These are phyloP conservation scores for Brachionus paranguensis DNA, from an alignment of 1,140 invertebrate genomes.

Conservation along the genomic window DNA sequence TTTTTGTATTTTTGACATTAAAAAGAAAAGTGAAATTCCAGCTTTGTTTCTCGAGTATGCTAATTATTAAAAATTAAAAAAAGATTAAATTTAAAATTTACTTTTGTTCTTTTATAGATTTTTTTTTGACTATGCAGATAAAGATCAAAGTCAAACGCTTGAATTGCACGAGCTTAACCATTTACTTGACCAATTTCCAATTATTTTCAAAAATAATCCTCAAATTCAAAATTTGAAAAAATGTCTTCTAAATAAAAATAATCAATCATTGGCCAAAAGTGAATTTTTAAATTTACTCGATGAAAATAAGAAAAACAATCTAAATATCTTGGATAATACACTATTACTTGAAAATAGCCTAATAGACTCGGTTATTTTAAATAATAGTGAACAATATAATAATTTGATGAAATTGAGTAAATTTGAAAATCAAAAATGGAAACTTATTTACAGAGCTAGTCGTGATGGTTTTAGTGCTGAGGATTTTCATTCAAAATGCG, in stretches of 20 bases:
- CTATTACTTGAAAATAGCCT: not conserved
- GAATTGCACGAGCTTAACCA: not conserved
- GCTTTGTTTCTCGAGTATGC: not conserved
- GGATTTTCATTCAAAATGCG: slow-evolving; percentile 42
- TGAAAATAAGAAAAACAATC: not conserved
- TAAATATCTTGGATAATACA: not conserved
- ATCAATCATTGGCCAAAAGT: not conserved
- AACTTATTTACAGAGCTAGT: slow-evolving; percentile 41
- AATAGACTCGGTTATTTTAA: not conserved
- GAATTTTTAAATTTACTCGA: slow-evolving; percentile 5
- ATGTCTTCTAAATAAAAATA: not conserved
- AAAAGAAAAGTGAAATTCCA: not conserved
- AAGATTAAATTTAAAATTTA: too few species aligned
- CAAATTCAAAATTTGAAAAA: not conserved
- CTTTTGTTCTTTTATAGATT: too few species aligned
- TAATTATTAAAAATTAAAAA: too few species aligned
- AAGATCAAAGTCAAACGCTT: not conserved
- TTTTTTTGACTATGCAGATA: slow-evolving; percentile 20
- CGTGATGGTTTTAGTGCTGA: slow-evolving; percentile 41
- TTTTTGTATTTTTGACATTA: not conserved
- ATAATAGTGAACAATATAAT: not conserved
- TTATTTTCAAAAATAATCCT: slow-evolving; percentile 8
- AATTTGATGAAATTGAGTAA: not conserved
- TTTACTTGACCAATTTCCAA: not conserved
- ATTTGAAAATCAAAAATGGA: slow-evolving; percentile 16